Evolutionary conservation across 2,797 vertebrate genomes (phyloP), one percentile per base, ranked within the genome.

Genomic region (Lateolabrax maculatus): DNA sequence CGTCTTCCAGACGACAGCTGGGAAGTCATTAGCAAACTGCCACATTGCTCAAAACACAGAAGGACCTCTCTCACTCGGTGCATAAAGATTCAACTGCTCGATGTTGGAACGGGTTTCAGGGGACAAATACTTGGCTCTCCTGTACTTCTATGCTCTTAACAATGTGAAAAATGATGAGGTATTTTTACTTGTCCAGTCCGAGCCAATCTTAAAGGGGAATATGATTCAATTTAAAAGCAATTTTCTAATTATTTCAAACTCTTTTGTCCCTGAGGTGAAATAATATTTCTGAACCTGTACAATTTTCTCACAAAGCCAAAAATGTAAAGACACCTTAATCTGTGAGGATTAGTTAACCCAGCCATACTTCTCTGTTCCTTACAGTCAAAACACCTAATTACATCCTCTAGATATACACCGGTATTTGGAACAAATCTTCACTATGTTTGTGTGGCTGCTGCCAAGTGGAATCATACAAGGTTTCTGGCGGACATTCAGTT

Each of bases 1-100:
- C 76, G 67, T 86, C 76, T 90, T 86, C 83, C 83, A 90, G 67
- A 81, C 79, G 87, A 85, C 89, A 90, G 84, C 90, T 88, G 84
- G 80, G 69, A 86, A 80, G 87, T 81, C 83, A 88, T 89, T 87
- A 90, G 80, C 58, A 80, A 77, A 88, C 65, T 41, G 74, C 66
- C 71, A 80, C 79, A 78, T 67, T 74, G 70, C 78, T 77, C 75
- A 71, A 86, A 89, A 84, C 75, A 79, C 84, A 77, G 72, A 79
- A 77, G 65, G 65, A 69, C 27, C 52, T 67, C 53, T 61, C 80
- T 81, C 31, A 58, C 75, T 53, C 11, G 3, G 0, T 60, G 23
- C 57, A 71, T 53, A 63, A 76, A 76, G 37, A 75, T 34, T 39
- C 27, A 72, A 63, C 66, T 49, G 46, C 41, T 71, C 6, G 0